Conservation (phyloP, 2,113 vertebrate genomes). For the Harpagus bidentatus region DNA sequence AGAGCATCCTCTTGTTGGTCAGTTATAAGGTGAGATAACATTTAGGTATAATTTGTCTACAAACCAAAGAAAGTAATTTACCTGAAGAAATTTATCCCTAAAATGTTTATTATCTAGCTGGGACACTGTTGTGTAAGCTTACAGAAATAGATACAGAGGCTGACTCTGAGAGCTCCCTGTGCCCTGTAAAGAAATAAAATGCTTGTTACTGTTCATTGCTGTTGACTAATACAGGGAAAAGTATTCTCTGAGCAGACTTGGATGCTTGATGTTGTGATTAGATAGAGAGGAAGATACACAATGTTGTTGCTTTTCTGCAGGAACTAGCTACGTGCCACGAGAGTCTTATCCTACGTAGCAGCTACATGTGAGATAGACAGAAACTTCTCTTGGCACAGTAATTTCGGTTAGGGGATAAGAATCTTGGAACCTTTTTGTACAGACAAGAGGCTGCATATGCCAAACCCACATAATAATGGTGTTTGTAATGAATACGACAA, state of each 20-base stretch:
- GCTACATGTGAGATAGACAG: accelerated
- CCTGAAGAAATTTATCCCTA: not conserved
- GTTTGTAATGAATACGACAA: not conserved
- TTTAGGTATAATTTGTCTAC: not conserved
- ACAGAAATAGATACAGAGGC: not conserved
- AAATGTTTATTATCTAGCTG: not conserved
- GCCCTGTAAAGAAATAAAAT: not conserved
- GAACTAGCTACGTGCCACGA: accelerated
- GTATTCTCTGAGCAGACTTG: not conserved
- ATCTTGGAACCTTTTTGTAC: not conserved
- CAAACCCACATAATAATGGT: not conserved
- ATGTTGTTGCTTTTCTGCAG: not conserved
- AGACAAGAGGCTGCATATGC: not conserved
- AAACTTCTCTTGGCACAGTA: not conserved
- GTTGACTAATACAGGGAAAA: not conserved
- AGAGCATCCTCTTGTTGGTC: not conserved
- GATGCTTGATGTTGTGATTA: not conserved
- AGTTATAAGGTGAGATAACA: not conserved
- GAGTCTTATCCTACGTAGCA: not conserved
- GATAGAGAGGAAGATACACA: not conserved
- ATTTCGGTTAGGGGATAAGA: not conserved
- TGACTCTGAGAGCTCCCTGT: not conserved
- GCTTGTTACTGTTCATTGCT: not conserved
- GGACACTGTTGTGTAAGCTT: not conserved
- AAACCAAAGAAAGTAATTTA: not conserved